Evolutionary conservation across 2,888 invertebrate species (phyloP).

Genomic region (Patella caerulea): DNA sequence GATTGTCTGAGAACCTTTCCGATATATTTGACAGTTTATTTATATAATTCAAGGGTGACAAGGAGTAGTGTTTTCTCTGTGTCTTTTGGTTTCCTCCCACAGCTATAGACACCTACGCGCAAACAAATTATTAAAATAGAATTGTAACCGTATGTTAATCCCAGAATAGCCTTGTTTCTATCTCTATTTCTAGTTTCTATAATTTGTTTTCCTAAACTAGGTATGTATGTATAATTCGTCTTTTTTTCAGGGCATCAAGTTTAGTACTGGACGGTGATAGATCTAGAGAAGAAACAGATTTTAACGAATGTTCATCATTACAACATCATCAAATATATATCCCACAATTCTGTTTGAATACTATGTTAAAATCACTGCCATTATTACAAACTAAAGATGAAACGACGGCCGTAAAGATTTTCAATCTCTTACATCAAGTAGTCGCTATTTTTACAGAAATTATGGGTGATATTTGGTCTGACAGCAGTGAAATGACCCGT

Average conservation of each 20-base stretch:
- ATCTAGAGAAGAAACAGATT: conserved; percentile 53
- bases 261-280: not conserved
- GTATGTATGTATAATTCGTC: too few relatives aligned
- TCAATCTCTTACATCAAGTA: conserved; percentile 48
- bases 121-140: too few relatives aligned
- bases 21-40: too few relatives aligned
- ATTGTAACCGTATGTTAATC: too few relatives aligned
- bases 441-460: conserved; percentile 36
- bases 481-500: conserved; percentile 58
- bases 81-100: too few relatives aligned
- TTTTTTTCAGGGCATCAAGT: not conserved
- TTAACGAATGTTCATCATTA: conserved; percentile 59
- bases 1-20: too few relatives aligned
- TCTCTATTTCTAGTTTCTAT: too few relatives aligned
- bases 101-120: too few relatives aligned
- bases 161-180: too few relatives aligned
- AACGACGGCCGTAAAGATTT: conserved; percentile 44
- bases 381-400: conserved; percentile 52
- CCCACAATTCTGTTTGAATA: conserved; percentile 64
- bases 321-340: conserved; percentile 66
- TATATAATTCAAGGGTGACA: too few relatives aligned
- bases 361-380: conserved; percentile 58
- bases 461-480: conserved; percentile 56
- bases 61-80: too few relatives aligned
- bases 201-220: too few relatives aligned